Percentiles rank a stretch among this genome's conserved stretches.
Evolutionary conservation across 23 tunicate species (phyloP).

Genomic region (Halocynthia aurantium): DNA sequence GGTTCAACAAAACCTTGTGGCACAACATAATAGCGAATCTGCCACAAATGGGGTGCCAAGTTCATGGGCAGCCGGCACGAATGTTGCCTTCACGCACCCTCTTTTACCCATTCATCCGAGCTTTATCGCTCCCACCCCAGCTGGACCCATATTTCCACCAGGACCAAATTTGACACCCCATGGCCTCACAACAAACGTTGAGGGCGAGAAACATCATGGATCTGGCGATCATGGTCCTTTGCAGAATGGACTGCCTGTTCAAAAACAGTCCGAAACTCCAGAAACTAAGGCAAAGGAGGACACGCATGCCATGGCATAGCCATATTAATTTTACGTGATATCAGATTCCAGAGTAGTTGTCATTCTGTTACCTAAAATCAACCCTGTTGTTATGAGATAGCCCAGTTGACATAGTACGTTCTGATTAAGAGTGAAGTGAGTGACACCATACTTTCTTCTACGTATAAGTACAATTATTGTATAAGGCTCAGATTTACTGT

Average conservation of each 20-base stretch:
- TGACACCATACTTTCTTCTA: no score
- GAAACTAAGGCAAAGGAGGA: conserved; percentile 13
- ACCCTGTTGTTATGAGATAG: no score
- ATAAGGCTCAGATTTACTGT: no score
- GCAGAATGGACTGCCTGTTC: conserved; percentile 11
- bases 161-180: conserved; percentile 18
- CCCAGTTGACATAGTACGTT: no score
- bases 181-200: neutral
- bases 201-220: neutral
- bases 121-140: conserved; percentile 2
- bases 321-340: no score
- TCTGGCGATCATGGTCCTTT: conserved; percentile 22
- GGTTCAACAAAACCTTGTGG: conserved; percentile 8
- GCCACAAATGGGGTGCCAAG: conserved; percentile 6
- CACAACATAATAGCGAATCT: conserved; percentile 7
- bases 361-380: no score
- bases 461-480: no score
- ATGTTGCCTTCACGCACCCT: conserved; percentile 12
- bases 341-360: no score
- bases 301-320: neutral
- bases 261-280: conserved; percentile 7
- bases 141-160: conserved; percentile 4
- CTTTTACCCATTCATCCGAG: conserved; percentile 9
- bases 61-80: conserved; percentile 25
- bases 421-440: no score